Conservation (phyloP, 2,888 invertebrate genomes). For the Hyppa rectilinea region DNA sequence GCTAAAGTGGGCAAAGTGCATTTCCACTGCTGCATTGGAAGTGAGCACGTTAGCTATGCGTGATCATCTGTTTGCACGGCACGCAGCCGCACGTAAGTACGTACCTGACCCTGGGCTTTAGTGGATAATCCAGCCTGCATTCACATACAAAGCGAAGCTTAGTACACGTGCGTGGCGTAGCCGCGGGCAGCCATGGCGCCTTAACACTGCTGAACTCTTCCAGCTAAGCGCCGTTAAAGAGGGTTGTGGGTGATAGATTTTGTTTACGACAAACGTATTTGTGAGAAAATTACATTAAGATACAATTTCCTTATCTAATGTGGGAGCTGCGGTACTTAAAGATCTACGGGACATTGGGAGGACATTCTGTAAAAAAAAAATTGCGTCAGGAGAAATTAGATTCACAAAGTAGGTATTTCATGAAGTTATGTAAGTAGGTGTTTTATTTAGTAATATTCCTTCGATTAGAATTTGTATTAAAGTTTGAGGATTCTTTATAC, state of each 20-base stretch:
- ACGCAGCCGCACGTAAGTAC: background rate
- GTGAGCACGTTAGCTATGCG: background rate
- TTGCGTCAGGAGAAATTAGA: background rate
- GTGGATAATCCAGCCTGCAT: background rate
- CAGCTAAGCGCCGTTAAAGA: conserved; percentile 32
- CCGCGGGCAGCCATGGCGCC: background rate
- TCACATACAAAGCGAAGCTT: background rate
- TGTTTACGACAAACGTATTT: conserved; percentile 6
- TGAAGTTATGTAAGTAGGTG: no score
- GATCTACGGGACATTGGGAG: no score
- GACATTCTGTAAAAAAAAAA: no score
- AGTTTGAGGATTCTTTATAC: background rate
- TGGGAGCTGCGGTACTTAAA: background rate
- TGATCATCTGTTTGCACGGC: no score
- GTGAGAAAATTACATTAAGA: conserved; percentile 26
- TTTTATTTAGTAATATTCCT: no score
- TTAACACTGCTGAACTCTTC: conserved; percentile 5
- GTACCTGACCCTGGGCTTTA: background rate
- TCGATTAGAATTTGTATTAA: background rate
- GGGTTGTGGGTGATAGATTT: conserved; percentile 45
- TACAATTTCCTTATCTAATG: conserved; percentile 5
- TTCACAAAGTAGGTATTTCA: background rate
- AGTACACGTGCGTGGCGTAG: background rate
- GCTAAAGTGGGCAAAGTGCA: conserved; percentile 17
- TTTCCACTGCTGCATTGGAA: background rate